Percentiles rank a stretch among this genome's conserved stretches.
Evolutionary conservation across 2,113 vertebrate genomes (phyloP).

Genomic region (Scomber scombrus): DNA sequence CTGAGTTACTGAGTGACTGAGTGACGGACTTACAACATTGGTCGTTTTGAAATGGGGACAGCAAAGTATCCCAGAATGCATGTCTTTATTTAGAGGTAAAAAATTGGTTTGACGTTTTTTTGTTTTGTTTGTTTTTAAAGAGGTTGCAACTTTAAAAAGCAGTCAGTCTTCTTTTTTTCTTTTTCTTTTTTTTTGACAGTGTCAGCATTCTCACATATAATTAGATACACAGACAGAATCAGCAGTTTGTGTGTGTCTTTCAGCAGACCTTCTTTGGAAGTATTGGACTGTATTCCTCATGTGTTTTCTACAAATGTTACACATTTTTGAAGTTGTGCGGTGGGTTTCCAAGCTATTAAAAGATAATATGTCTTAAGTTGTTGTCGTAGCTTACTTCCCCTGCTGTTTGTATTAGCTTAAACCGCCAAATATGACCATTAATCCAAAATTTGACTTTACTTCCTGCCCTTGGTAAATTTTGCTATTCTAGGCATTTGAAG

Average conservation of each 20-base stretch:
- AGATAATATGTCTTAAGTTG: neutral
- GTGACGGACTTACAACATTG: too few relatives aligned
- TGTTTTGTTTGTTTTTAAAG: neutral
- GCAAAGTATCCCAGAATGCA: too few relatives aligned
- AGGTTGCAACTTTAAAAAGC: neutral
- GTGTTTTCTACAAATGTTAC: neutral
- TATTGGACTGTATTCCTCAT: neutral
- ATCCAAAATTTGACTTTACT: neutral
- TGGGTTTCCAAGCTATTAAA: neutral
- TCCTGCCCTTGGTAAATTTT: neutral
- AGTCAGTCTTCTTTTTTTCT: neutral
- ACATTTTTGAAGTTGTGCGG: neutral
- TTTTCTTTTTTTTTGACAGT: neutral
- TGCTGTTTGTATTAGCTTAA: conserved; percentile 4
- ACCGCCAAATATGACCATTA: neutral
- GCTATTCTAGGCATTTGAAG: conserved; percentile 22
- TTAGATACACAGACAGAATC: too few relatives aligned
- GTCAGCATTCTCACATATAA: neutral
- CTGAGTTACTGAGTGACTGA: too few relatives aligned
- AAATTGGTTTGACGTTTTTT: too few relatives aligned
- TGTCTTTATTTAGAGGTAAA: too few relatives aligned
- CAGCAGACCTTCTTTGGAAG: neutral
- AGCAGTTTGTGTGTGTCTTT: neutral
- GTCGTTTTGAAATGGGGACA: too few relatives aligned
- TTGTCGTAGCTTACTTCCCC: neutral